Percentiles rank a stretch among this genome's conserved stretches.
Conservation (phyloP, 2,888 invertebrate species). For the Noctua pronuba region DNA sequence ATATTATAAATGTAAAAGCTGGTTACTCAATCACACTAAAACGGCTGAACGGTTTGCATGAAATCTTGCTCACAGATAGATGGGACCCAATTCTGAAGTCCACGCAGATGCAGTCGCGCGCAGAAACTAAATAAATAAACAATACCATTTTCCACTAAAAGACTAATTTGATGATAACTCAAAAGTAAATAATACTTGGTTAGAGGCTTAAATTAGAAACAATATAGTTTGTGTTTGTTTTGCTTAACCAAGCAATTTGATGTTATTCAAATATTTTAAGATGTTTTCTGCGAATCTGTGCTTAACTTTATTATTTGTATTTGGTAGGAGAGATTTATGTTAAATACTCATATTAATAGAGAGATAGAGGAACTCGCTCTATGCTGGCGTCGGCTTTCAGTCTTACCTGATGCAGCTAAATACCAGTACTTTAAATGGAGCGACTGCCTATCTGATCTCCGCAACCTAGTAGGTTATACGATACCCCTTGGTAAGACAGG, state of each 20-base stretch:
- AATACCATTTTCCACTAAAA: background rate
- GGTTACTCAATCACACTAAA: background rate
- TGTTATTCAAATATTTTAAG: background rate
- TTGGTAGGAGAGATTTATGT: background rate
- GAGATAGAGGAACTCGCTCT: no score
- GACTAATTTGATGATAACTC: background rate
- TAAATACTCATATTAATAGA: no score
- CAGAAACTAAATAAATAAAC: background rate
- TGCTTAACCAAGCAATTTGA: constrained; percentile 1
- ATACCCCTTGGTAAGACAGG: no score
- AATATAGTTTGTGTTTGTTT: background rate
- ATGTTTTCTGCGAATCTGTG: constrained; percentile 15
- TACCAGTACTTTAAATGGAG: no score
- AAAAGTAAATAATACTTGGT: background rate
- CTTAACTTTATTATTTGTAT: constrained; percentile 2
- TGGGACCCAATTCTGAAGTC: background rate
- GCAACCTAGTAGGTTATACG: no score
- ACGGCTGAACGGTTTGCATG: background rate
- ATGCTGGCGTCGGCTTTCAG: no score
- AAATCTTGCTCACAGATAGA: background rate
- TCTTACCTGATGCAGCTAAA: no score
- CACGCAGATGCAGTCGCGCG: background rate
- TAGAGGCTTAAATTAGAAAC: background rate
- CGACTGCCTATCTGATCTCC: no score
- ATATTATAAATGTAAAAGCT: background rate